phyloP scores from a whole-genome alignment of 2,888 invertebrate genomes.

The Seira ritae region DNA sequence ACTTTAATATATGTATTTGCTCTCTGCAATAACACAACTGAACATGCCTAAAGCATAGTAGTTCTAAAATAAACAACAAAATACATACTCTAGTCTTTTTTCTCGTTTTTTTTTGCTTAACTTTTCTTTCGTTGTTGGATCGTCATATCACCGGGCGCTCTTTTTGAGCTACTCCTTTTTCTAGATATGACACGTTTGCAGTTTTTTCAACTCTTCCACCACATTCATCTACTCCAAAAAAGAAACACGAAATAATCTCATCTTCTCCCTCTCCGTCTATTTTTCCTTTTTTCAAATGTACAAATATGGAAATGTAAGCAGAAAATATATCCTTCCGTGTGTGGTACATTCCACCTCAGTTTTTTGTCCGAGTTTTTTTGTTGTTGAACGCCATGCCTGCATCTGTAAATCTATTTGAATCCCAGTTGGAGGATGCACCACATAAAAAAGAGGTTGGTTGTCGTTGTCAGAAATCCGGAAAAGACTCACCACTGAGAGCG shows the following conservation, averaged over 20 bases:
- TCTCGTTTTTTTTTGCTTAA: neutral
- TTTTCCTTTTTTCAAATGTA: neutral
- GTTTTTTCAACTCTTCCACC: conserved; percentile 9
- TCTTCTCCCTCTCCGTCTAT: neutral
- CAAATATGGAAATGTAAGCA: conserved; percentile 19
- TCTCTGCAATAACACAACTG: too few species aligned
- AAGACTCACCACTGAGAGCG: neutral
- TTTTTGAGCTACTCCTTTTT: neutral
- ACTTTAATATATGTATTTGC: too few species aligned
- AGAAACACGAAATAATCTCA: neutral
- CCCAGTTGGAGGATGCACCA: neutral
- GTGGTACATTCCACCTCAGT: conserved; percentile 13
- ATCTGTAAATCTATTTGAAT: neutral
- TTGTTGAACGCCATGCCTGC: neutral
- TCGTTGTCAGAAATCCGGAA: conserved; percentile 2
- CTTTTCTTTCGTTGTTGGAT: neutral
- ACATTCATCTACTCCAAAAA: neutral
- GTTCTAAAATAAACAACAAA: neutral
- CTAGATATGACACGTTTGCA: conserved; percentile 17
- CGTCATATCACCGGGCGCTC: too few species aligned
- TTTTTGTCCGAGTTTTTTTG: conserved; percentile 16
- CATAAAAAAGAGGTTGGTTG: neutral
- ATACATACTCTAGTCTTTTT: neutral
- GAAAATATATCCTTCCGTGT: neutral
- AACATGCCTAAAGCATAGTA: neutral